Conservation (phyloP, 2,888 invertebrate species). For the Andrena dorsata region DNA sequence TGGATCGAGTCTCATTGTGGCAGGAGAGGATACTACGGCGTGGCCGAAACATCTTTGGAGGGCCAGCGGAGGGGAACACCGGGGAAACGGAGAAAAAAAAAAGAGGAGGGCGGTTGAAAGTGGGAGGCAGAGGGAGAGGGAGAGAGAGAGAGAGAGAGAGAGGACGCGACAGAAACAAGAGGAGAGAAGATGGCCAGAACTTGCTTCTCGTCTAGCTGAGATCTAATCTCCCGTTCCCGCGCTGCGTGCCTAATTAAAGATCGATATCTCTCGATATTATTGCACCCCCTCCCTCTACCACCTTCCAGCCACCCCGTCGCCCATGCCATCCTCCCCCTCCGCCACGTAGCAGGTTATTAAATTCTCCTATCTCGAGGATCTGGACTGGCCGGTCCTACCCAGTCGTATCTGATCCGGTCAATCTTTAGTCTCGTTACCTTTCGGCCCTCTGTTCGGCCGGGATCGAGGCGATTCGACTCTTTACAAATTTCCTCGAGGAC, state of each 20-base stretch:
- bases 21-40: constrained; percentile 51
- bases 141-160: constrained; percentile 17
- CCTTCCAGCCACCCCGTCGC: constrained; percentile 62
- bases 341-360: constrained; percentile 83
- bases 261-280: constrained; percentile 85
- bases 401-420: constrained; percentile 79
- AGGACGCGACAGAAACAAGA: constrained; percentile 34
- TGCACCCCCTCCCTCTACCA: constrained; percentile 77
- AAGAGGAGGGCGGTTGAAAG: not conserved
- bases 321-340: constrained; percentile 46
- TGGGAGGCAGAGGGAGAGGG: constrained; percentile 30
- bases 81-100: constrained; percentile 17
- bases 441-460: constrained; percentile 65
- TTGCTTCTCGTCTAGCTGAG: constrained; percentile 79
- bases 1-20: constrained; percentile 71
- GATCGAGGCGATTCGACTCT: constrained; percentile 59
- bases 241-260: constrained; percentile 85
- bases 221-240: constrained; percentile 83
- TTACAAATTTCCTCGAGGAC: constrained; percentile 63
- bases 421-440: constrained; percentile 80
- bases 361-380: constrained; percentile 84
- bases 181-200: constrained; percentile 70
- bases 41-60: constrained; percentile 53
- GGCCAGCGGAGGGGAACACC: constrained; percentile 13
- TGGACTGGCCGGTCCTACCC: constrained; percentile 81